Evolutionary conservation across 2,113 vertebrate species (phyloP), one percentile per base, ranked within the genome.

Genomic region (Cyphomyrus discorhynchus): DNA sequence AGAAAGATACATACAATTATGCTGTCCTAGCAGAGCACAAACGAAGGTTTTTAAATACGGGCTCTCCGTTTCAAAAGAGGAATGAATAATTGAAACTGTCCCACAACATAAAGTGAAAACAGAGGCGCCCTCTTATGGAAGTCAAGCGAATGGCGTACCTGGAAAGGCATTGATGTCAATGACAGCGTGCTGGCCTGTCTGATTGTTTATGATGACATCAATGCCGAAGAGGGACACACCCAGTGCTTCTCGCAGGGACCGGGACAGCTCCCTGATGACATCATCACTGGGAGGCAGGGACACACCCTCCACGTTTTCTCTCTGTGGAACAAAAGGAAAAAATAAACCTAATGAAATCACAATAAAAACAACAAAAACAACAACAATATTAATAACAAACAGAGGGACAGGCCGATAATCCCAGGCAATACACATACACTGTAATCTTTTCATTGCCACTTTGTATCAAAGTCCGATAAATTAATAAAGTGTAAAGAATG

Each of bases 141-240:
- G 27, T 56, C 19, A 31, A 42, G 10, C 24, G 31, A 39, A 82
- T 15, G 83, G 91, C 93, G 31, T 91, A 99, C 98, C 98, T 92
- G 98, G 98, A 94, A 99, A 99, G 94, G 98, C 98, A 58, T 99
- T 99, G 94, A 99, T 96, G 93, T 99, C 98, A 5, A 99, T 99
- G 92, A 99, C 97, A 0, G 98, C 97, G 0, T 99, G 98, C 92
- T 99, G 98, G 52, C 98, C 98, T 0, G 98, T 99, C 94, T 97
- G 97, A 94, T 99, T 99, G 95, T 99, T 99, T 92, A 99, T 99
- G 93, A 99, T 99, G 91, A 99, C 95, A 70, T 99, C 98, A 3
- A 99, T 99, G 62, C 98, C 98, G 42, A 99, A 99, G 47, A 99
- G 96, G 0, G 98, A 99, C 93, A 99, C 97, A 5, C 97, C 97